Evolutionary conservation across 2,888 invertebrate species (phyloP), one percentile per base, ranked within the genome.

Genomic region (Matsumyia berberina): DNA sequence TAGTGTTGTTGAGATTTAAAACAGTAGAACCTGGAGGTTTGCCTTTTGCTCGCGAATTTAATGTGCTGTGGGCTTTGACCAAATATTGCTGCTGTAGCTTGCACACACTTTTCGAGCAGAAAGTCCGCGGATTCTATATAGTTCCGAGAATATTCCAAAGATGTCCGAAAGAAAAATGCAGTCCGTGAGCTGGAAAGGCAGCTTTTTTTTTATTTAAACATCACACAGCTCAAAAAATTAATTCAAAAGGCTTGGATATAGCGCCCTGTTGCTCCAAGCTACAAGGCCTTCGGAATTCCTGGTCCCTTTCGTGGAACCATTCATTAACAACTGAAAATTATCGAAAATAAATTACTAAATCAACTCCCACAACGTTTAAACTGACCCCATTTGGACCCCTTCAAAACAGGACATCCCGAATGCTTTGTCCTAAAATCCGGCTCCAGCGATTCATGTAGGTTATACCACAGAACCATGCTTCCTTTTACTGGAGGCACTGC

Each of bases 351-450:
- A n/a, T 39, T 19, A 29, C 35, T n/a, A 8, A n/a, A 19, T 58
- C 9, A 9, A 35, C 9, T 1, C 3, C 9, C 24, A 3, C 2
- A 15, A 51, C 0, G 5, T 8, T 3, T 12, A 0, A 11, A 89
- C 92, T 90, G 92, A 97, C 97, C 98, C 98, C 98, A 98, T 93
- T 98, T 98, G 31, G 96, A 96, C 44, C 98, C 98, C 7, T 96
- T 94, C 19, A 98, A 93, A 35, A 99, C 98, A 0, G 98, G 98
- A 92, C 98, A 98, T 62, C 98, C 98, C 2, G 98, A 98, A 92
- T 98, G 98, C 80, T 97, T 92, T 0, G 98, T 98, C 86, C 95
- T 93, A 88, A 94, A 94, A 92, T 98, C 97, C 0, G 97, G 97
- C 87, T 97, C 97, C 0, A 98, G 97, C 86, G 95, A 97, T 3